phyloP scores from a whole-genome alignment of 2,888 invertebrate species.

The Lasioglossum oenotherae region DNA sequence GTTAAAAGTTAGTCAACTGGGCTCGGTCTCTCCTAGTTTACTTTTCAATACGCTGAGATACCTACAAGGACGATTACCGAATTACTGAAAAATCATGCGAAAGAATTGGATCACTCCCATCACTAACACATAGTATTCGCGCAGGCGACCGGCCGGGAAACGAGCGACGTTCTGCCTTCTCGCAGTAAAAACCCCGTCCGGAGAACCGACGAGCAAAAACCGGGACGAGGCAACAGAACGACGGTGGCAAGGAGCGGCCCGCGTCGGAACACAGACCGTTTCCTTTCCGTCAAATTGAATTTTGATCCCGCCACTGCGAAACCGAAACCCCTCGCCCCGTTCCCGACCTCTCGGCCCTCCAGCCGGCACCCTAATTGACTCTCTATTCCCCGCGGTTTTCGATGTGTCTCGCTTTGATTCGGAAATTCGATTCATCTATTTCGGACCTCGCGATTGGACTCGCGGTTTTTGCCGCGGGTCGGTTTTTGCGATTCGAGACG shows the following conservation, averaged over 20 bases:
- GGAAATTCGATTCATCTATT: conserved; percentile 29
- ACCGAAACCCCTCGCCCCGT: neutral
- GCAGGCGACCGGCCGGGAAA: conserved; percentile 55
- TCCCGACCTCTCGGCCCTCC: neutral
- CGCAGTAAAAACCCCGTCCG: conserved; percentile 64
- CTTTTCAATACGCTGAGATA: neutral
- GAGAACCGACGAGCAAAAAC: conserved; percentile 52
- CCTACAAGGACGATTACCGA: neutral
- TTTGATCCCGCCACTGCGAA: conserved; percentile 23
- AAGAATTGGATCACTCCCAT: conserved; percentile 2
- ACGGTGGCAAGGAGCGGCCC: conserved; percentile 15
- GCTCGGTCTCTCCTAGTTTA: neutral
- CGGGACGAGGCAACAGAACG: neutral
- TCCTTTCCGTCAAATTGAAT: conserved; percentile 56
- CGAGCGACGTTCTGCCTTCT: conserved; percentile 49
- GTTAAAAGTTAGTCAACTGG: too few species aligned
- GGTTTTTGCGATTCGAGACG: neutral
- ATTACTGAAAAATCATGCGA: neutral
- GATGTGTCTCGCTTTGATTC: conserved; percentile 29
- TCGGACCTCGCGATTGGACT: conserved; percentile 3
- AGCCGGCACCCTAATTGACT: conserved; percentile 1
- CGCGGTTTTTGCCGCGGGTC: conserved; percentile 3
- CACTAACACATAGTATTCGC: conserved; percentile 27
- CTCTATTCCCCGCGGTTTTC: conserved; percentile 13
- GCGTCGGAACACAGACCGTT: conserved; percentile 12